Base-by-base conservation (phyloP, 2,113 vertebrate species). In the Sterrhoptilus dennistouni region DNA sequence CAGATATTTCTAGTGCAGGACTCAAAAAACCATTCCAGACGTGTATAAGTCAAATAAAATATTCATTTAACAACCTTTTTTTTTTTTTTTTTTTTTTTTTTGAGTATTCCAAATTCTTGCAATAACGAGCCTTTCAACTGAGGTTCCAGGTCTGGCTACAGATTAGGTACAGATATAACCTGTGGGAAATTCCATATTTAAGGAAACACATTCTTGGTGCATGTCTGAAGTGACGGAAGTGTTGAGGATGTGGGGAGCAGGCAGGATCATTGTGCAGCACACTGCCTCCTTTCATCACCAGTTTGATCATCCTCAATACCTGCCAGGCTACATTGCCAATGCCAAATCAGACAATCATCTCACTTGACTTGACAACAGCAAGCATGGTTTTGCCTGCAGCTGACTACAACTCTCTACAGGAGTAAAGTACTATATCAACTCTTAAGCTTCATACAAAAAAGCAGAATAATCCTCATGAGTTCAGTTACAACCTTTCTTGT, bases 271-370 rank as follows among this genome's bases (percentile, higher is more conserved):
- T 42, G 23, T 11, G 35, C 27, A 47, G 40, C 23, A 54, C 57
- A 4, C 24, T 29, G 5, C 36, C 36, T 65, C 20, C 38, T 87
- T 38, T 54, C 7, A 0, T 12, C 24, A 18, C n/a, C 49, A 25
- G 24, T 72, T 61, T 33, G 31, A 56, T 74, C 35, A 38, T 24
- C 47, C 47, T 53, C 66, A 33, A 53, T 1, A 59, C 2, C 50
- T 63, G 14, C 14, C 45, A 53, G 1, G 1, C n/a, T 44, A 6
- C 1, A 0, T 8, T n/a, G 28, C 8, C 54, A 42, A 3, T 38
- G 74, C 45, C 90, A 82, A 65, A 57, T 20, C 31, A 81, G 45
- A 69, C 49, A 25, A 6, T 53, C 54, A 3, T 33, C 76, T 60
- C 64, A 22, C 36, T 50, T 56, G 17, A 21, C 38, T 47, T 57